These are phyloP conservation scores for Pomacea maculata DNA, from an alignment of 1,140 invertebrate species.

Conservation along the genomic window DNA sequence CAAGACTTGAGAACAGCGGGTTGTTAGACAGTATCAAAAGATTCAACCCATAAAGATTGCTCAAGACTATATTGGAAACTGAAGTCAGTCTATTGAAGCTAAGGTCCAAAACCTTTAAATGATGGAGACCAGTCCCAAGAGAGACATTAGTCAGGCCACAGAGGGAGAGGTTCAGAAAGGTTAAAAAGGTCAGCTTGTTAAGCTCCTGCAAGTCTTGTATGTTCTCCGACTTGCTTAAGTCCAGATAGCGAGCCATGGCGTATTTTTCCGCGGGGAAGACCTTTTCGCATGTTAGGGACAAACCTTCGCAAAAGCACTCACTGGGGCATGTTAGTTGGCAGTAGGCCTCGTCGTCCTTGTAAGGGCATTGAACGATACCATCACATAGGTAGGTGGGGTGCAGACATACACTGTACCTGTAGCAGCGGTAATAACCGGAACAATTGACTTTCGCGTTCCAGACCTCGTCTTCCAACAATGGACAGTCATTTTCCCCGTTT, in stretches of 20 bases:
- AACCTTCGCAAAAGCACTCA: neutral
- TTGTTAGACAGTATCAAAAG: neutral
- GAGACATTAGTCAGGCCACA: neutral
- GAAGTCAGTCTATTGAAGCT: neutral
- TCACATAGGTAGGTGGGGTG: neutral
- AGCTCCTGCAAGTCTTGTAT: too few relatives aligned
- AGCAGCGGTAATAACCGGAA: conserved; percentile 1
- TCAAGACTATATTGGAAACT: neutral
- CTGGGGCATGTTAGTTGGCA: neutral
- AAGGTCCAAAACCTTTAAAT: conserved; percentile 1
- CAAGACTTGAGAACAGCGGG: neutral
- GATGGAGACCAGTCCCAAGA: neutral
- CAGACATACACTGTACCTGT: neutral
- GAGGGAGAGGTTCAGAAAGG: neutral
- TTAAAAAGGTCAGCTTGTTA: neutral
- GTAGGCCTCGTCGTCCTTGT: neutral
- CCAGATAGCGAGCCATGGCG: neutral
- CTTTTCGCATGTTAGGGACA: neutral
- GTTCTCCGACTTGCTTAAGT: neutral
- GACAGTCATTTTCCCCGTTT: neutral
- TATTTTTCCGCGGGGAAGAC: neutral
- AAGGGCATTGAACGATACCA: neutral
- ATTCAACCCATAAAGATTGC: neutral
- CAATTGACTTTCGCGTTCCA: neutral
- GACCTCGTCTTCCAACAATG: neutral